A percentile compares a stretch with the other conserved stretches of the same genome.
phyloP scores from a whole-genome alignment of 2,888 invertebrate species.

The Gnatocerus cornutus region DNA sequence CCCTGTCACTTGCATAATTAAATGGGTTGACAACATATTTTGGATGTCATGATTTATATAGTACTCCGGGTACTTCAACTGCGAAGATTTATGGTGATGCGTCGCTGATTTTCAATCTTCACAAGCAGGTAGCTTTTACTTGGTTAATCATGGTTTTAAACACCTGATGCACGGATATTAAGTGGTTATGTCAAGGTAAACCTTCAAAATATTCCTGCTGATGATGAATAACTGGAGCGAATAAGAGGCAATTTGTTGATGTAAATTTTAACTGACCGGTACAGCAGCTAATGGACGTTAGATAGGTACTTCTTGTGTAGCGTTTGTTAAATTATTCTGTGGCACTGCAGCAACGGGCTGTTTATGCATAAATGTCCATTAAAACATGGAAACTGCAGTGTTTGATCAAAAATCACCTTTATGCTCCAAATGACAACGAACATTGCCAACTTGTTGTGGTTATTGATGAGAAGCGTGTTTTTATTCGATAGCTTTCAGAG shows the following conservation, averaged over 20 bases:
- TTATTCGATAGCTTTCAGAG: too few species aligned
- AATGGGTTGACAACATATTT: constrained; percentile 45
- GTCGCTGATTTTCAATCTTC: constrained; percentile 35
- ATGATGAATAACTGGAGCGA: constrained; percentile 16
- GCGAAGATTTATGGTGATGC: constrained; percentile 32
- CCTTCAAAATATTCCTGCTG: constrained; percentile 18
- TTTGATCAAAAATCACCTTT: neutral
- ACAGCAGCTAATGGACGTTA: constrained; percentile 34
- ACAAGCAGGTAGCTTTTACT: constrained; percentile 28
- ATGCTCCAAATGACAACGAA: neutral
- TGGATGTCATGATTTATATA: constrained; percentile 43
- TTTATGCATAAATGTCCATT: neutral
- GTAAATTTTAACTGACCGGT: constrained; percentile 21
- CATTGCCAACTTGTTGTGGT: neutral
- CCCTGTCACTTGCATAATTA: constrained; percentile 41
- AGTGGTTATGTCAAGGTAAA: constrained; percentile 14
- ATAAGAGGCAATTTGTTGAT: constrained; percentile 22
- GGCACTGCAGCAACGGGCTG: neutral
- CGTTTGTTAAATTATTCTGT: neutral
- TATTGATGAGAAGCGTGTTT: too few species aligned
- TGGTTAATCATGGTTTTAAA: constrained; percentile 38
- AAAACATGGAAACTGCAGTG: constrained; percentile 1
- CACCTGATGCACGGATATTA: constrained; percentile 34
- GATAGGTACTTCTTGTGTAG: neutral
- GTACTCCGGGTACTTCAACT: constrained; percentile 29